Conservation (phyloP, 2,888 invertebrate genomes). For the Minunthozetes semirufus region DNA sequence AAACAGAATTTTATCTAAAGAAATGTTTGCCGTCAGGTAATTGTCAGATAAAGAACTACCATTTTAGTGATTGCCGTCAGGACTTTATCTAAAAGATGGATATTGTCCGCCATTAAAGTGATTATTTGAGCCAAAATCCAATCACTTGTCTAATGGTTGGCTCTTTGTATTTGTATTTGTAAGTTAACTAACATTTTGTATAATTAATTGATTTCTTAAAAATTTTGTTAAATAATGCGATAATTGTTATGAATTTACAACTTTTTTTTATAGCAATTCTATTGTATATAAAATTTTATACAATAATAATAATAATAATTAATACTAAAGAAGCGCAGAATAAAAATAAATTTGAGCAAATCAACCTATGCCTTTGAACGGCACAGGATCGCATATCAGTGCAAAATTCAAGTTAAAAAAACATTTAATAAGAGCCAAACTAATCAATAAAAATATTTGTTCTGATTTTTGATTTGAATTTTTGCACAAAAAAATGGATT, state of each 20-base stretch:
- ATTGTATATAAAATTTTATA: background rate
- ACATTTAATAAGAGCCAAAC: background rate
- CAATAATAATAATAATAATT: background rate
- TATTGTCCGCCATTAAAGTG: no score
- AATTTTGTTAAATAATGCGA: background rate
- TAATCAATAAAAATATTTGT: background rate
- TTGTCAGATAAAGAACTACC: background rate
- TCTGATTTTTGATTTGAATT: background rate
- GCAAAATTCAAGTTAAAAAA: background rate
- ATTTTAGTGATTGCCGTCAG: no score
- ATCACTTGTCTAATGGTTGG: no score
- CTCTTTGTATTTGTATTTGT: no score
- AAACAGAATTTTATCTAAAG: background rate
- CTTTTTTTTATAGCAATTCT: background rate
- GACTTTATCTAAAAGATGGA: no score
- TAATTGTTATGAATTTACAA: constrained; percentile 1
- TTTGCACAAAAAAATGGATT: background rate
- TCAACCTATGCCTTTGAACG: background rate
- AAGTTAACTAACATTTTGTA: no score
- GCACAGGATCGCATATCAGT: background rate
- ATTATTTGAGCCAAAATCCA: no score
- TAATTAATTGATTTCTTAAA: background rate
- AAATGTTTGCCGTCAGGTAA: constrained; percentile 21
- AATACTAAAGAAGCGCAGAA: background rate
- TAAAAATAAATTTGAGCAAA: background rate